Evolutionary conservation across 2,888 invertebrate genomes (phyloP).

Genomic region (Notodonta dromedarius): DNA sequence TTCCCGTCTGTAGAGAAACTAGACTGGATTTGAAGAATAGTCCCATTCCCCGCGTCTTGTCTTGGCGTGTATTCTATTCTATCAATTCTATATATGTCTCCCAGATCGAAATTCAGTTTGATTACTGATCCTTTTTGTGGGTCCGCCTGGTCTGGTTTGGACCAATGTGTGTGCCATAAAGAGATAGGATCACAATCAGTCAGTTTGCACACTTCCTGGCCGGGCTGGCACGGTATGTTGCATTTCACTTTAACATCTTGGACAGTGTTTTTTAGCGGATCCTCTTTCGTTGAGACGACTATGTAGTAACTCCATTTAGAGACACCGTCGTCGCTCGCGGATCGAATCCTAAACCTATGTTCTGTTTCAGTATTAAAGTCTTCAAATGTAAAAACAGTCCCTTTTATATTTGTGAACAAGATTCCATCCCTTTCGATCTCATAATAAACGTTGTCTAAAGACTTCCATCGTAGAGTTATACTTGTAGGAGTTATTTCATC

Average conservation of each 20-base stretch:
- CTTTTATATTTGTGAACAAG: constrained; percentile 60
- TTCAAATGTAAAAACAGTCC: constrained; percentile 51
- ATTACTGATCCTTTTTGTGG: constrained; percentile 41
- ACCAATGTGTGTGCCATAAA: constrained; percentile 62
- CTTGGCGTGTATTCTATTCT: constrained; percentile 66
- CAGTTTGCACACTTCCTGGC: constrained; percentile 51
- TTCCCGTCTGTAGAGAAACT: constrained; percentile 53
- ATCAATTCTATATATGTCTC: constrained; percentile 48
- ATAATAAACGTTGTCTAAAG: constrained; percentile 49
- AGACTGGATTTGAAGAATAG: constrained; percentile 58
- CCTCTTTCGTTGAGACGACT: constrained; percentile 46
- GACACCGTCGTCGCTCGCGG: constrained; percentile 49
- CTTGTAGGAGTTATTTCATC: constrained; percentile 50
- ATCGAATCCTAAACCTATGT: constrained; percentile 63
- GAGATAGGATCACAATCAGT: constrained; percentile 43
- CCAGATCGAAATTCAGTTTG: constrained; percentile 55
- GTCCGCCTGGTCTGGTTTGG: constrained; percentile 39
- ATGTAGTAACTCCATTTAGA: constrained; percentile 69
- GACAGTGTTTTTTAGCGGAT: constrained; percentile 52
- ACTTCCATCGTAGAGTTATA: constrained; percentile 58
- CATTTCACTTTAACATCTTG: constrained; percentile 53
- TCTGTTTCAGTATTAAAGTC: constrained; percentile 52
- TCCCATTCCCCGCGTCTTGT: constrained; percentile 66
- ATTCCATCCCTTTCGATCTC: constrained; percentile 70
- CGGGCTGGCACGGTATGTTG: constrained; percentile 52